Evolutionary conservation across 2,113 vertebrate species (phyloP).

Genomic region (Phoxinus phoxinus): DNA sequence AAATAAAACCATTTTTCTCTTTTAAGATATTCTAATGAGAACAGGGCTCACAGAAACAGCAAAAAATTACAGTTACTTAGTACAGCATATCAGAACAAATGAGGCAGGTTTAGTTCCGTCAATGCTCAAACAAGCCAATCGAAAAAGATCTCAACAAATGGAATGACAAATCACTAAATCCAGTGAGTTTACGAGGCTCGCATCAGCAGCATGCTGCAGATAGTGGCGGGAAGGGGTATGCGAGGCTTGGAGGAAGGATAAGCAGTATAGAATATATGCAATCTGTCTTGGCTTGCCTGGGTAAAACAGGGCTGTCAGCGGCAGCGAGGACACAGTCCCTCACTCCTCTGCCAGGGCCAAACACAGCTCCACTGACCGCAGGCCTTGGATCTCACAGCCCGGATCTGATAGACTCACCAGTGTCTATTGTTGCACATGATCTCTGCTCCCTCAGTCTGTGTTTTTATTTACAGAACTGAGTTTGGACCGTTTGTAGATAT

Average conservation of each 20-base stretch:
- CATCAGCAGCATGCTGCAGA: constrained; percentile 29
- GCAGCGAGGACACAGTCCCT: constrained; percentile 66
- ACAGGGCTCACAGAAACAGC: background rate
- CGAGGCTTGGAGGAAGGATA: constrained; percentile 36
- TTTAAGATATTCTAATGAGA: background rate
- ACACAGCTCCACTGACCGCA: constrained; percentile 64
- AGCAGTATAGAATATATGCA: constrained; percentile 68
- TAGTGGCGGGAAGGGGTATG: background rate
- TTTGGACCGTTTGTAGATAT: constrained; percentile 46
- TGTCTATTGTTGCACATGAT: constrained; percentile 71
- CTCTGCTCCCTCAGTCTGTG: background rate
- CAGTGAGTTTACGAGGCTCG: constrained; percentile 19
- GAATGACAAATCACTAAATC: constrained; percentile 44
- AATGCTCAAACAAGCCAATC: constrained; percentile 27
- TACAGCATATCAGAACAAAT: constrained; percentile 27
- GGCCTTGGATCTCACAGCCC: constrained; percentile 61
- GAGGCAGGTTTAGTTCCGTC: constrained; percentile 38
- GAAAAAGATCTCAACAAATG: constrained; percentile 41
- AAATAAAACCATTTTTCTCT: background rate
- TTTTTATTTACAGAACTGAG: constrained; percentile 22
- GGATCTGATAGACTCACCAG: constrained; percentile 65
- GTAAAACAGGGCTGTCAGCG: constrained; percentile 73
- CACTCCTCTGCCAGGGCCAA: constrained; percentile 55
- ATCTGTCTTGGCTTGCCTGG: constrained; percentile 73
- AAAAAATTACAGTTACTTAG: background rate